phyloP scores from a whole-genome alignment of 2,797 vertebrate species.

The Chelon labrosus region DNA sequence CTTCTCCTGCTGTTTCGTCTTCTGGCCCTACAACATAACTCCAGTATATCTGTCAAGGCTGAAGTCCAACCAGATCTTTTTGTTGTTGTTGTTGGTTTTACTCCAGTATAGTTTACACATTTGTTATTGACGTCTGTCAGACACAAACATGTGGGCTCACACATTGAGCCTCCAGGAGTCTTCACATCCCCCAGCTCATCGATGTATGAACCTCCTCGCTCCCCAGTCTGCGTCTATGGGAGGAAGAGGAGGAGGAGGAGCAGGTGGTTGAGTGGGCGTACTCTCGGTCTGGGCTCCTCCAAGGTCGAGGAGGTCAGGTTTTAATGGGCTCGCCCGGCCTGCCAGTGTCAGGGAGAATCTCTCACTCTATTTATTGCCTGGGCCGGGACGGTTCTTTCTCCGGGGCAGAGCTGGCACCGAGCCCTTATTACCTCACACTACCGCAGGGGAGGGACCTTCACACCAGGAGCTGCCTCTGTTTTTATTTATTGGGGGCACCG shows the following conservation, averaged over 20 bases:
- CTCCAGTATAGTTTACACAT: no score
- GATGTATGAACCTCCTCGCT: no score
- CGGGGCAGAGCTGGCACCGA: constrained; percentile 60
- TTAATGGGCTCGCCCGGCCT: constrained; percentile 67
- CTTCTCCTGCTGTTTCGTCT: no score
- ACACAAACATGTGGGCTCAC: no score
- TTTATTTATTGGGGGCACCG: constrained; percentile 3
- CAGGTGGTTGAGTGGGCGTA: constrained; percentile 77
- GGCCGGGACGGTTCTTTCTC: constrained; percentile 53
- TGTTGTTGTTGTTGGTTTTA: no score
- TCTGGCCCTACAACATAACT: no score
- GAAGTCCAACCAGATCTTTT: no score
- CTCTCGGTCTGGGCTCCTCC: constrained; percentile 44
- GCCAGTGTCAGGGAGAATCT: constrained; percentile 66
- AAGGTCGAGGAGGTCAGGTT: constrained; percentile 71
- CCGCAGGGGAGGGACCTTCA: constrained; percentile 48
- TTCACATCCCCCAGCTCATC: no score
- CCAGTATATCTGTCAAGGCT: no score
- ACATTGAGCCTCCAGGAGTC: no score
- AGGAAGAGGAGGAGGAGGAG: constrained; percentile 62
- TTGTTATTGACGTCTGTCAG: no score
- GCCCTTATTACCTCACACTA: constrained; percentile 51
- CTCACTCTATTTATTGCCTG: constrained; percentile 64
- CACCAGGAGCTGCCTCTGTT: background rate
- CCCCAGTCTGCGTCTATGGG: no score